Evolutionary conservation across 2,888 invertebrate species (phyloP), one percentile per base, ranked within the genome.

Genomic region (Cactoblastis cactorum): DNA sequence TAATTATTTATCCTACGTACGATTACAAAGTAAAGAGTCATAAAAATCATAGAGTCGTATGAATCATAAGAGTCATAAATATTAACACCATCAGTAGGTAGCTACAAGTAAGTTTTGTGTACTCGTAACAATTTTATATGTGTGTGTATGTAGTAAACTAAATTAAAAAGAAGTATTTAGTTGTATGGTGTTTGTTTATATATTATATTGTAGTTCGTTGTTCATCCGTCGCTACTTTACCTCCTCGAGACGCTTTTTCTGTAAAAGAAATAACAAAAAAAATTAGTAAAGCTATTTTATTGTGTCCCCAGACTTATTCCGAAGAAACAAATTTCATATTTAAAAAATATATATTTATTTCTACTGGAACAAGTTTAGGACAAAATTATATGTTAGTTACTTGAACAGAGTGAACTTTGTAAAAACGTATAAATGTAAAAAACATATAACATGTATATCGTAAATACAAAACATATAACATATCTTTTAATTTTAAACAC

Each of bases 221-320:
- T 24, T 45, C 41, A 24, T 33, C 57, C 61, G 56, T 52, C 54
- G 69, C 62, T 77, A 80, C 80, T 74, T 84, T 89, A 94, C 95
- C 94, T 95, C 95, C 87, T 95, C 94, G 90, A 94, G 90, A 90
- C 92, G 93, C 89, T 93, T 94, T 91, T 91, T 94, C 94, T 95
- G 93, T 67, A 93, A 94, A 91, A 90, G 75, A 83, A 86, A 89
- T 81, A 79, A 77, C 77, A 69, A 67, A 9, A 71, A 66, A 51
- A 43, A 77, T 74, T 80, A 80, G 68, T 52, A 45, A n/a, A 47
- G 32, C 45, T 6, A 5, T 17, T 28, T 15, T 2, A 4, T 9
- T 11, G 5, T 2, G 14, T 43, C 4, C 24, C 24, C 9, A 15
- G 28, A 43, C 28, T 32, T 24, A 43, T 43, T 24, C n/a, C 17